Conservation (phyloP, 2,113 vertebrate species). For the Clarias batrachus region DNA sequence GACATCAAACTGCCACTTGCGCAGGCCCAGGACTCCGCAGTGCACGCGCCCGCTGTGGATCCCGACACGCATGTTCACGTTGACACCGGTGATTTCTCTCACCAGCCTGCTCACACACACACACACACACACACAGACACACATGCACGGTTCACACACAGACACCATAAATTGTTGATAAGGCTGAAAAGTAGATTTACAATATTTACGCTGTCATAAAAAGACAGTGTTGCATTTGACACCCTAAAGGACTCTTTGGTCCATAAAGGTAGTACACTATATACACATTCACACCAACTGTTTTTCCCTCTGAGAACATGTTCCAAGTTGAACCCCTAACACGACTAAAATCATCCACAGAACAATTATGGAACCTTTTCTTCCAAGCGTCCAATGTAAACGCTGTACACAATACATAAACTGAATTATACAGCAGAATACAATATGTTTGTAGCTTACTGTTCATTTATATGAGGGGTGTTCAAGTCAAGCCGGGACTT, state of each 20-base stretch:
- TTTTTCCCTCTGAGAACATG: background rate
- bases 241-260: too few relatives aligned
- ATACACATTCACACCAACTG: background rate
- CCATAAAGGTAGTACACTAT: background rate
- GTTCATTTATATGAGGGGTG: too few relatives aligned
- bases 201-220: background rate
- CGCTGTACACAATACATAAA: background rate
- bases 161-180: background rate
- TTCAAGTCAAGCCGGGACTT: too few relatives aligned
- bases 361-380: background rate
- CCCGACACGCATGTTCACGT: constrained; percentile 96
- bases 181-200: background rate
- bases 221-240: background rate
- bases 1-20: constrained; percentile 97
- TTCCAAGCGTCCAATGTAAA: background rate
- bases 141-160: background rate
- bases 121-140: constrained; percentile 12
- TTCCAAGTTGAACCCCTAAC: background rate
- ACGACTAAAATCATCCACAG: background rate
- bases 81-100: constrained; percentile 92
- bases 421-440: background rate
- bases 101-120: constrained; percentile 79
- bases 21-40: constrained; percentile 90
- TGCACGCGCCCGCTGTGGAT: constrained; percentile 94
- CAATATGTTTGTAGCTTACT: background rate